A percentile compares a stretch with the other conserved stretches of the same genome.
Evolutionary conservation across 1,140 invertebrate species (phyloP).

Genomic region (Anoplophora glabripennis): DNA sequence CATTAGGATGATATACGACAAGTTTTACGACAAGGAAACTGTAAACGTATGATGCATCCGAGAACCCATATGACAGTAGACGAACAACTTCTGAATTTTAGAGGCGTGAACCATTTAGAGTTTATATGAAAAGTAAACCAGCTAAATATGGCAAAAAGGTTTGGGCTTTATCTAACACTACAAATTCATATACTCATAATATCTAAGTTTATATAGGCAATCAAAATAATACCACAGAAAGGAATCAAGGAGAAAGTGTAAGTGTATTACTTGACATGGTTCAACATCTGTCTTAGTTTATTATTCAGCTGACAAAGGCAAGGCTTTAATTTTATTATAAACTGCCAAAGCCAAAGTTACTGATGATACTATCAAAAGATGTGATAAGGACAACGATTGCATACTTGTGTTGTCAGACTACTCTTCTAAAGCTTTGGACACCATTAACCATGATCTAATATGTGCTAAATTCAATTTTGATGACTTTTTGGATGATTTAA

Average conservation of each 20-base stretch:
- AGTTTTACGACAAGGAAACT: slow-evolving; percentile 16
- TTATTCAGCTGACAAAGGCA: no score
- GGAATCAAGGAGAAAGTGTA: slow-evolving; percentile 27
- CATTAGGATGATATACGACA: slow-evolving; percentile 42
- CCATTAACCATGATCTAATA: no score
- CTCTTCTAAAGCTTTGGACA: no score
- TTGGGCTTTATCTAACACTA: slow-evolving; percentile 25
- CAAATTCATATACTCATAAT: slow-evolving; percentile 21
- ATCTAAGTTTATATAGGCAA: slow-evolving; percentile 27
- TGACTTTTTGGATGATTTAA: no score
- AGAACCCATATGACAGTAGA: slow-evolving; percentile 39
- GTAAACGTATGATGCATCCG: slow-evolving; percentile 34
- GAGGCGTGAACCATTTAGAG: slow-evolving; percentile 40
- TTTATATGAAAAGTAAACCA: slow-evolving; percentile 50
- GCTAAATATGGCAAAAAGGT: slow-evolving; percentile 51
- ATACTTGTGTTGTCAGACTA: no score
- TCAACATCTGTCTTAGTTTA: not conserved
- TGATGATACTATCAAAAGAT: no score
- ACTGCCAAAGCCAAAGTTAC: no score
- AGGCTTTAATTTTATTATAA: no score
- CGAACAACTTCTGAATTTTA: slow-evolving; percentile 45
- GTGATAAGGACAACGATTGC: no score
- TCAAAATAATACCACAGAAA: slow-evolving; percentile 16
- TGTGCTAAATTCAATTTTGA: no score
- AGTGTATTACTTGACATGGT: slow-evolving; percentile 22